Percentiles rank a stretch among this genome's conserved stretches.
Conservation (phyloP, 2,797 vertebrate species). For the Pseudomugil tenellus region DNA sequence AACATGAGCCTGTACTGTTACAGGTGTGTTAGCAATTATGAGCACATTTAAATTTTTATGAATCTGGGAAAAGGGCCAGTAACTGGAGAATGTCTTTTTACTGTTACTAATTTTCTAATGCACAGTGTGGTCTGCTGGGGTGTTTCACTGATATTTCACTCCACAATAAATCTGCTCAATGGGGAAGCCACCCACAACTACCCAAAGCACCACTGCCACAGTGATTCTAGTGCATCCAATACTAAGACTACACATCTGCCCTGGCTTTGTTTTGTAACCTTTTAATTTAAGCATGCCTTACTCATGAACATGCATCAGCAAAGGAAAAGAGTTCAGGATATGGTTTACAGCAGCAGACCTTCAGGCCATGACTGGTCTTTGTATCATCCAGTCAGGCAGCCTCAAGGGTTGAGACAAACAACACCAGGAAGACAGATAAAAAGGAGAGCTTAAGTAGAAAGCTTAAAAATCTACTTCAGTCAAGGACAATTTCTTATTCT, state of each 20-base stretch:
- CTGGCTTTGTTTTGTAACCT: background rate
- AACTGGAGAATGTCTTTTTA: conserved; percentile 76
- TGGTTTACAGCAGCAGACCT: background rate
- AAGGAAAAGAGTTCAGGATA: no score
- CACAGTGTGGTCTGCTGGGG: conserved; percentile 46
- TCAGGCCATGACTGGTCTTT: background rate
- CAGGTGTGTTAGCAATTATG: conserved; percentile 87
- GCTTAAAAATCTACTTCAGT: no score
- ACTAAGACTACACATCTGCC: background rate
- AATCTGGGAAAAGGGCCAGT: conserved; percentile 73
- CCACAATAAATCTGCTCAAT: conserved; percentile 43
- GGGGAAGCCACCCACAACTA: conserved; percentile 52
- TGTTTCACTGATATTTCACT: conserved; percentile 57
- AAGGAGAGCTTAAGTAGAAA: background rate
- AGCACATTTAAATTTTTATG: conserved; percentile 80
- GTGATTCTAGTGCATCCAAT: background rate
- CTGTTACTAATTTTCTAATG: conserved; percentile 69
- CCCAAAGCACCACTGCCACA: background rate
- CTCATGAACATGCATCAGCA: no score
- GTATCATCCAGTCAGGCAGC: background rate
- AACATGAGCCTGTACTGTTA: conserved; percentile 75
- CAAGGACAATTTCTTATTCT: no score
- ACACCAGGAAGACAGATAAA: background rate
- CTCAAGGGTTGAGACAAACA: background rate
- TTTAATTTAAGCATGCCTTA: background rate